A percentile compares a stretch with the other conserved stretches of the same genome.
phyloP scores from a whole-genome alignment of 2,797 vertebrate genomes.

The Mormyrus hasselquistii region DNA sequence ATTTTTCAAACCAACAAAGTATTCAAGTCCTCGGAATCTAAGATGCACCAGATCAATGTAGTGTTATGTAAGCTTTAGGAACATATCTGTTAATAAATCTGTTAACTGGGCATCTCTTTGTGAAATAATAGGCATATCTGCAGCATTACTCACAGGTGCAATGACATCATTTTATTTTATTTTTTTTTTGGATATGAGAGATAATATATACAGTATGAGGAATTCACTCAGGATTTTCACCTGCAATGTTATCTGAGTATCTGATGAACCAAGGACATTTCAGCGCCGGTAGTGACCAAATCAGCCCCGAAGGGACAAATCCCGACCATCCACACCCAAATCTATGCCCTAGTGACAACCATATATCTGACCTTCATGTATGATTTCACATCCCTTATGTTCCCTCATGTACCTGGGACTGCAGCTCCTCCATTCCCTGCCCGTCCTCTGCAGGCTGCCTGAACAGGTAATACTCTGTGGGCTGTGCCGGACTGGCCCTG shows the following conservation, averaged over 20 bases:
- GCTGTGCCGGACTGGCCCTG: slow-evolving; percentile 78
- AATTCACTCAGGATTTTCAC: background rate
- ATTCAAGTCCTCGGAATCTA: background rate
- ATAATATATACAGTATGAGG: background rate
- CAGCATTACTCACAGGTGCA: background rate
- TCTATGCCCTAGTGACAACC: background rate
- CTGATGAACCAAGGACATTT: background rate
- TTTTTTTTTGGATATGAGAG: background rate
- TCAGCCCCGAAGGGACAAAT: background rate
- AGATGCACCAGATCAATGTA: background rate
- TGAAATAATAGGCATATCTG: background rate
- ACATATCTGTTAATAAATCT: background rate
- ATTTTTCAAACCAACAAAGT: background rate
- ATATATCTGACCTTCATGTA: background rate
- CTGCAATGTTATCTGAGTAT: background rate
- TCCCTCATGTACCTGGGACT: background rate
- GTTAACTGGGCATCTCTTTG: background rate
- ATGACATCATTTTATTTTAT: background rate
- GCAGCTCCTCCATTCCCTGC: slow-evolving; percentile 42
- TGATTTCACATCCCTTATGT: background rate
- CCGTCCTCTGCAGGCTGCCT: slow-evolving; percentile 53
- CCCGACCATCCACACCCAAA: background rate
- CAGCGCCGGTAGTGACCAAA: background rate
- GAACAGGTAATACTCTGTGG: slow-evolving; percentile 92
- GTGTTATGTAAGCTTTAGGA: background rate